Evolutionary conservation across 2,113 vertebrate genomes (phyloP), one percentile per base, ranked within the genome.

Genomic region (Setophaga kirtlandii): DNA sequence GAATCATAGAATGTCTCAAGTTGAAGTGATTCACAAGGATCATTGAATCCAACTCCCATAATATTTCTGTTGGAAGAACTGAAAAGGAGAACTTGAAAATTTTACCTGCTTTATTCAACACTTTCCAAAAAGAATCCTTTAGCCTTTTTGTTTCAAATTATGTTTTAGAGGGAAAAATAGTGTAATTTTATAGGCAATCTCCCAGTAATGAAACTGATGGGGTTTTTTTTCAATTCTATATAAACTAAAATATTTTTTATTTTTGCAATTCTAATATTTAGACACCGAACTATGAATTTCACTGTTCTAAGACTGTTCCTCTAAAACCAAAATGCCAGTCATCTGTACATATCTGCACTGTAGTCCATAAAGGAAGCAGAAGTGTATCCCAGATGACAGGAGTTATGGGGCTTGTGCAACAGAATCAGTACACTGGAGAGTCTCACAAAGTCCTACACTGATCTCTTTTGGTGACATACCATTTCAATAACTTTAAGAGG

Each of bases 161-260:
- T 25, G 27, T 12, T 82, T 74, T 53, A 42, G 22, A 83, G 24
- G 15, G 22, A 5, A 67, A 63, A 88, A n/a, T 0, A 18, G 2
- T 41, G 42, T 37, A 3, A 50, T 76, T 68, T 83, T 83, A 33
- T 23, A 73, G 27, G 22, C 25, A 88, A 22, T 37, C 16, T 88
- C 63, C 68, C 22, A 82, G 18, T 22, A 79, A 78, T 52, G 9
- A 64, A 69, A 42, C 1, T 2, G 3, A 14, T 17, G 3, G 3
- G 4, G 31, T 3, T 11, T 4, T 53, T 70, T 68, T 74, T 35
- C 33, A 67, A 7, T 46, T 74, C 28, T 70, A 13, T n/a, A 82
- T 49, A 67, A 49, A 62, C 1, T 1, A 42, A 47, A 77, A 31
- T 17, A 1, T 0, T 5, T 25, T 71, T 21, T 33, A 10, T 35